Evolutionary conservation across 1,140 invertebrate genomes (phyloP), one percentile per base, ranked within the genome.

Genomic region (Solen grandis): DNA sequence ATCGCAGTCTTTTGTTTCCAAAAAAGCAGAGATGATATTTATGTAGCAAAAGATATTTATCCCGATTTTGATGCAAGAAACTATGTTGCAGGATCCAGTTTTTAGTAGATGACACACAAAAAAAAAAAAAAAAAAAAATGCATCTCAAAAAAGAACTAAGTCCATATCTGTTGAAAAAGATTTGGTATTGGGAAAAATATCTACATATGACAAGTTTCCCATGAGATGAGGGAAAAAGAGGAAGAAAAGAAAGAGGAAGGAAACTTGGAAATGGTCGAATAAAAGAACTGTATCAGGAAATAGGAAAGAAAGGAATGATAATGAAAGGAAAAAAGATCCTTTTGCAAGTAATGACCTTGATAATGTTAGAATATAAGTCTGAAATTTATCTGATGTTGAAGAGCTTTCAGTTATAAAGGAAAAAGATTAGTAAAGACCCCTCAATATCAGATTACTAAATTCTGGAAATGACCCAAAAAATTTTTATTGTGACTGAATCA

Each of bases 91-190:
- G 68, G 31, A 5, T n/a, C 33, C 22, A 52, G 35, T 57, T 4
- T 5, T 5, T 5, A n/a, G n/a, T n/a, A n/a, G 19, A 5, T 5
- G 5, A 5, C 5, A 5, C 27, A 55, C 19, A 22, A 27, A 5
- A 8, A n/a, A 55, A 22, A 27, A 22, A 27, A 55, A 55, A 54
- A 36, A n/a, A 5, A 14, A 31, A 50, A 75, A 27, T 75, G 14
- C 54, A 25, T 22, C 52, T 65, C 38, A 38, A 66, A 52, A 35
- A 29, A 22, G 13, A 8, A 29, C 66, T 19, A 76, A 63, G 27
- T 38, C 74, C 57, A 35, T 76, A n/a, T 65, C 74, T 22, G 62
- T 60, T 54, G 74, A 66, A 36, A 63, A 76, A 76, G n/a, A n/a
- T n/a, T 46, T 52, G 38, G 60, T 66, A 57, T 76, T 60, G 74